Base-by-base conservation (phyloP, 2,888 invertebrate genomes). In the Loripinus fragilis region DNA sequence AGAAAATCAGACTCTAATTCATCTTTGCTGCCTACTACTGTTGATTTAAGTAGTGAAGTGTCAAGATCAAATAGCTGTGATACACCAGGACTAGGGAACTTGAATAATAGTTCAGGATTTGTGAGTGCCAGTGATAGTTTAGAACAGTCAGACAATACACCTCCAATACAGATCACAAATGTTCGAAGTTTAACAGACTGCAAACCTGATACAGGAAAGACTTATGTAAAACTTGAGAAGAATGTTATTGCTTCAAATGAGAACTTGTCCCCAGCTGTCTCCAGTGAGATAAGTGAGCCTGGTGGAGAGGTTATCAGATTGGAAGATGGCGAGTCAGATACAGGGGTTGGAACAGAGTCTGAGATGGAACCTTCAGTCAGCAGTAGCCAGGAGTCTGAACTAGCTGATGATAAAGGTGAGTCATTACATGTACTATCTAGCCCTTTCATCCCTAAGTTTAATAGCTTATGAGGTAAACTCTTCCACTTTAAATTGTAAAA, bases 41-140 rank as follows among this genome's bases (percentile, higher is more conserved):
- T 35, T 25, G 17, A 20, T 25, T 0, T 38, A 20, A 1, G 12
- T n/a, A 33, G n/a, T 28, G 28, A 50, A 70, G 48, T 35, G 15
- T 2, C 10, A 33, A 33, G n/a, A 33, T 28, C 60, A 33, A 52
- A 35, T 38, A 17, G 17, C n/a, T 20, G 25, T 50, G 25, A 48
- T 69, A 33, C n/a, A 20, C 30, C 48, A 17, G 20, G 30, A 12
- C 10, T 65, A n/a, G 42, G 71, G n/a, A 52, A 25, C 45, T 69
- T 75, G 23, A 81, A 84, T 50, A 81, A 84, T 50, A 84, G 81
- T 50, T 84, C 84, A 38, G 84, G 84, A 10, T 84, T 81, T 72
- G 73, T 81, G 17, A 84, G 84, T 80, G 84, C 66, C 20, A 78
- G 78, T 35, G 68, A 81, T 67, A 84, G 81, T 52, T 70, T 80